Evolutionary conservation across 1,140 invertebrate species (phyloP), one percentile per base, ranked within the genome.

Genomic region (Drosophila virilis): DNA sequence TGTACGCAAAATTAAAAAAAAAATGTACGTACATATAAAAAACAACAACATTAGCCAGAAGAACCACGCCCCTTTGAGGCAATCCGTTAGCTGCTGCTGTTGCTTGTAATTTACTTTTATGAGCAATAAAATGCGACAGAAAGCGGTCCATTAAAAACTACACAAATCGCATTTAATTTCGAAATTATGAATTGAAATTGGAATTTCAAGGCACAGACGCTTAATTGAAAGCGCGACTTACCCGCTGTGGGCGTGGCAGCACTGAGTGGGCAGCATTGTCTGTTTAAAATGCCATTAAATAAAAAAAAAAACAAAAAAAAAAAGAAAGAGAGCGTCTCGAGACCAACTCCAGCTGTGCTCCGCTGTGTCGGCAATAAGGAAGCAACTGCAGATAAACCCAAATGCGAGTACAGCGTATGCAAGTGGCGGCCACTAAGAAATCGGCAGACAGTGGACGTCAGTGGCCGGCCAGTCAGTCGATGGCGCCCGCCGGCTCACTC

Each of bases 401-500:
- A 28, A 22, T 51, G 48, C 9, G 28, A 17, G 37, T 12, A 10
- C 10, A 38, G 8, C 22, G 22, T 28, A 28, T 38, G 37, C 10
- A 5, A 10, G 37, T 4, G 38, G 6, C n/a, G 38, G 38, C 6
- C 38, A 40, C 38, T 40, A n/a, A 6, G 37, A 38, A 38, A 38
- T 46, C 13, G 8, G n/a, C 54, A 58, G 38, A 42, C 54, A 10
- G 12, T 2, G 32, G 15, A 17, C 46, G 22, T 13, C 2, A 43
- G 32, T 6, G 40, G 42, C 13, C 28, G 40, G 42, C 13, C 28
- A 35, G 58, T 45, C 15, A 58, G 69, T 37, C 46, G 32, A 37
- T 80, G 82, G 81, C 81, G 81, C 81, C 81, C 81, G 78, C 66
- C 83, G 65, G 65, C 76, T 86, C 83, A 89, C 79, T 86, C 83